phyloP scores from a whole-genome alignment of 2,113 vertebrate species.

The Strix uralensis region DNA sequence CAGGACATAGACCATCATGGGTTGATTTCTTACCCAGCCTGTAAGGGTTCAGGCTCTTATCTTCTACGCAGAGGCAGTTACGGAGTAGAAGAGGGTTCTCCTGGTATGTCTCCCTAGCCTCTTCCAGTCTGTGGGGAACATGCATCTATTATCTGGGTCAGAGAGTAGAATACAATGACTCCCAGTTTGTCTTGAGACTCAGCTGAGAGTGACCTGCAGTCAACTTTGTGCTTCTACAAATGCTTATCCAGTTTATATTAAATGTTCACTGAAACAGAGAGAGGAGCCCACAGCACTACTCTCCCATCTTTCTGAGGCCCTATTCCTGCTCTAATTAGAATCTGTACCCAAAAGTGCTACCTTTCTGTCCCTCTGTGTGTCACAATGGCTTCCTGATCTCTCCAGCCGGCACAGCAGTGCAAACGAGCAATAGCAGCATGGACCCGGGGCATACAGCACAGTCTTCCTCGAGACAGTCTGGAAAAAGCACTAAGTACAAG shows the following conservation, averaged over 20 bases:
- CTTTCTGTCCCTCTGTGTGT: neutral
- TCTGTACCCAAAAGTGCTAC: neutral
- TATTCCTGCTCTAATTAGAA: neutral
- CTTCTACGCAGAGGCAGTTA: neutral
- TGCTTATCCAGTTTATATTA: neutral
- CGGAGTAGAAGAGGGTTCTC: neutral
- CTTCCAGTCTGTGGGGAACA: neutral
- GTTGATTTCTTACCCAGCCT: neutral
- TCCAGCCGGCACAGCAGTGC: neutral
- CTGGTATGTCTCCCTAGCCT: neutral
- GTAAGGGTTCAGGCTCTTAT: neutral
- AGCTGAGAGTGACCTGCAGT: neutral
- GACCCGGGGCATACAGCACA: neutral
- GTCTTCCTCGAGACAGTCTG: neutral
- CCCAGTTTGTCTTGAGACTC: neutral
- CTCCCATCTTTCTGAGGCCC: neutral
- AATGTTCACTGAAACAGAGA: neutral
- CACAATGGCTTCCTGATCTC: neutral
- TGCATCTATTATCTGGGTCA: neutral
- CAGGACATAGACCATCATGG: rapidly evolving
- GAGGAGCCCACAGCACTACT: neutral
- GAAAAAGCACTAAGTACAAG: neutral
- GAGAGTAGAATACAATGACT: neutral
- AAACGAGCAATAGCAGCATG: neutral
- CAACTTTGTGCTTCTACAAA: neutral